phyloP scores from a whole-genome alignment of 2,888 invertebrate species.

The Lymantria dispar region DNA sequence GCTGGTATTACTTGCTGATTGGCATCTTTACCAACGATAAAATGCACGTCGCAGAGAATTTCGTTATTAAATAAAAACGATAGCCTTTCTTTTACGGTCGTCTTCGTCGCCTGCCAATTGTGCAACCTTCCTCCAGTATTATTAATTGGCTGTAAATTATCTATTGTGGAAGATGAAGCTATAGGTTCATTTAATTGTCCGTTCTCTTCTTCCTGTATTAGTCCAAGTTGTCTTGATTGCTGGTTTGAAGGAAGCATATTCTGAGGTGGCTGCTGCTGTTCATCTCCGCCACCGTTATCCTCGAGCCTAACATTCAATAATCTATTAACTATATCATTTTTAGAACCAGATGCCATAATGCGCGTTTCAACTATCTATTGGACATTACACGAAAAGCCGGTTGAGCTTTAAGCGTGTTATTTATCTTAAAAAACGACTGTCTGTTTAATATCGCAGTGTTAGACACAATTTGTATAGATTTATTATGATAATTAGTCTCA shows the following conservation, averaged over 20 bases:
- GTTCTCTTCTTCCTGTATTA: slow-evolving; percentile 59
- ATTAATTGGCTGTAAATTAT: slow-evolving; percentile 66
- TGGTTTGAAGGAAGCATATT: slow-evolving; percentile 80
- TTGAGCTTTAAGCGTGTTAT: slow-evolving; percentile 16
- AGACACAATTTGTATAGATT: slow-evolving; percentile 15
- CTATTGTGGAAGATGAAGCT: slow-evolving; percentile 60
- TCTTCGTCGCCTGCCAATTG: slow-evolving; percentile 89
- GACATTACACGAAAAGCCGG: slow-evolving; percentile 18
- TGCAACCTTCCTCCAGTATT: slow-evolving; percentile 75
- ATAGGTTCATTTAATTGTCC: slow-evolving; percentile 52
- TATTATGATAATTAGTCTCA: background rate
- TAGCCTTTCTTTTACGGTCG: slow-evolving; percentile 88
- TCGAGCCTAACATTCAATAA: slow-evolving; percentile 63
- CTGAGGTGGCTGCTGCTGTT: slow-evolving; percentile 69
- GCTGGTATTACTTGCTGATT: slow-evolving; percentile 88
- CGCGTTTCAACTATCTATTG: background rate
- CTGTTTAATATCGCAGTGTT: slow-evolving; percentile 13
- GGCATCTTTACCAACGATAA: slow-evolving; percentile 88
- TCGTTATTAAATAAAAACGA: slow-evolving; percentile 83
- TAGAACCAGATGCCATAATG: slow-evolving; percentile 70
- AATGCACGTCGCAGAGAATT: slow-evolving; percentile 86
- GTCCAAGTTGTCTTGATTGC: slow-evolving; percentile 53
- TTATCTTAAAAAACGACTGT: slow-evolving; percentile 16
- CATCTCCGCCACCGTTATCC: slow-evolving; percentile 59
- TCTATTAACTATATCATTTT: slow-evolving; percentile 70